Evolutionary conservation across 2,797 vertebrate genomes (phyloP), one percentile per base, ranked within the genome.

Genomic region (Coendou prehensilis): DNA sequence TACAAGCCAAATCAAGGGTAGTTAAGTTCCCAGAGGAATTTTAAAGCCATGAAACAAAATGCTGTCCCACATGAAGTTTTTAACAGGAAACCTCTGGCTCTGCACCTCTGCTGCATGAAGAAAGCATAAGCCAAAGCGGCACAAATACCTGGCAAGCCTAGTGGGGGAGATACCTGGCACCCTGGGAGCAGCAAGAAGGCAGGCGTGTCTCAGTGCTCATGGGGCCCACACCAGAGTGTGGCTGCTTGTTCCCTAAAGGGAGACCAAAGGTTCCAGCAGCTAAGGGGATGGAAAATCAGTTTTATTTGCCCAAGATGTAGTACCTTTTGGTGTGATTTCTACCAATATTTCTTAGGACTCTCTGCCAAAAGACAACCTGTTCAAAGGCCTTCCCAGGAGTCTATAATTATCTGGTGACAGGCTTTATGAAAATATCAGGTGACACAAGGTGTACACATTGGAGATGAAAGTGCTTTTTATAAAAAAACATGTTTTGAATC

Each of bases 341-440:
- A 0, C 73, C n/a, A 9, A 0, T 17, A 33, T 90, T 85, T 73
- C 67, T 84, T 50, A 73, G 89, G 71, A 63, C 47, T 78, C 14
- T 69, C 57, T 11, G 30, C 5, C 4, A 18, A 64, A 93, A 78
- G 57, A 64, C 91, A 91, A 50, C 22, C 37, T 73, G 47, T 41
- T 75, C 30, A 26, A 69, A n/a, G 78, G 41, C 47, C 83, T 9
- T 89, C 88, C 67, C 28, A 10, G 64, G 57, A 67, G 18, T 69
- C 71, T 50, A 54, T 83, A 57, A 90, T 47, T 59, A 86, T 8
- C 73, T 96, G 89, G 88, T 94, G 93, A 69, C 92, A 95, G 85
- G 30, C 89, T 98, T 97, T 96, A 87, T 89, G 97, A 97, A 98
- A 97, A 82, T 89, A 22, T 89, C 97, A 96, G 69, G 83, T 97